Conservation (phyloP, 2,113 vertebrate species). For the Oncorhynchus keta region DNA sequence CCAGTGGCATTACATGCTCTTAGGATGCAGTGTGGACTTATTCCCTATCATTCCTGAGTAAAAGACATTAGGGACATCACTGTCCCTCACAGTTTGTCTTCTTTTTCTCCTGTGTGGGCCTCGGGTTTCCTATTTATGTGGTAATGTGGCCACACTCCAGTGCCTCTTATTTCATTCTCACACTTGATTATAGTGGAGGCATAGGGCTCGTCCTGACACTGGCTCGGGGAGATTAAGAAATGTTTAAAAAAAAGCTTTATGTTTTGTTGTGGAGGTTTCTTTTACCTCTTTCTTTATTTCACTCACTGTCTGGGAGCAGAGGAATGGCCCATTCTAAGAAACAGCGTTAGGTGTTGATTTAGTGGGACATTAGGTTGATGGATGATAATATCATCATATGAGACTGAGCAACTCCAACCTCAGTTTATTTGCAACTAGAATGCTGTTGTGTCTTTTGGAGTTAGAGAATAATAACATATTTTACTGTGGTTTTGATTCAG, state of each 20-base stretch:
- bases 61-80: neutral
- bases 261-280: slow-evolving; percentile 6
- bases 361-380: slow-evolving; percentile 74
- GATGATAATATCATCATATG: slow-evolving; percentile 40
- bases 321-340: slow-evolving; percentile 65
- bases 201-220: slow-evolving; percentile 45
- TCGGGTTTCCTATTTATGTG: slow-evolving; percentile 56
- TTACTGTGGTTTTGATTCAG: neutral
- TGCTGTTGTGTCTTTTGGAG: slow-evolving; percentile 26
- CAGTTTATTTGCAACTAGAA: slow-evolving; percentile 67
- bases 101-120: slow-evolving; percentile 8
- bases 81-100: slow-evolving; percentile 16
- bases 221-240: slow-evolving; percentile 53
- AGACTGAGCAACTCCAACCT: slow-evolving; percentile 59
- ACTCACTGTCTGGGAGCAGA: slow-evolving; percentile 37
- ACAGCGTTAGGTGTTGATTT: slow-evolving; percentile 74
- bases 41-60: neutral
- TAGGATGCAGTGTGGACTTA: neutral
- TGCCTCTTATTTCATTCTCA: slow-evolving; percentile 41
- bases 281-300: neutral
- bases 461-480: slow-evolving; percentile 28
- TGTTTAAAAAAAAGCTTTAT: slow-evolving; percentile 30
- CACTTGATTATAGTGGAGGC: slow-evolving; percentile 55
- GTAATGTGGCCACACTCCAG: slow-evolving; percentile 59
- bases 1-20: neutral